Conservation (phyloP, 2,797 vertebrate genomes). For the Macropus fuliginosus region DNA sequence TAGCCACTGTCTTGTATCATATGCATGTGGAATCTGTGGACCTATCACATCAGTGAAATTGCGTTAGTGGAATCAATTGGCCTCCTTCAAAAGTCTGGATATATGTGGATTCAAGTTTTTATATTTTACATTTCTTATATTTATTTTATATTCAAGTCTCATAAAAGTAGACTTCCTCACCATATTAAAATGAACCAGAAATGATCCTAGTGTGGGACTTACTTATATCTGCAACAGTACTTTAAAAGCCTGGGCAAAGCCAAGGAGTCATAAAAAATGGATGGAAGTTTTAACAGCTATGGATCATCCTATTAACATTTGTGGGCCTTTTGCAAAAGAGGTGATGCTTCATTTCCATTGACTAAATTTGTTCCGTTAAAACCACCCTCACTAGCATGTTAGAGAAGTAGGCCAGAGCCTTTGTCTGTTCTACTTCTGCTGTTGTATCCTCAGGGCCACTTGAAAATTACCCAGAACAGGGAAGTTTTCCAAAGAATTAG, state of each 20-base stretch:
- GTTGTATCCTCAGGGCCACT: conserved; percentile 56
- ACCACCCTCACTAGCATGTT: conserved; percentile 58
- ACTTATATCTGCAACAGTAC: conserved; percentile 12
- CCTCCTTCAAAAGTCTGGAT: neutral
- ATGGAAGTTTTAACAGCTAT: conserved; percentile 39
- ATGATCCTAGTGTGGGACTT: conserved; percentile 17
- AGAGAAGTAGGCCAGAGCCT: conserved; percentile 47
- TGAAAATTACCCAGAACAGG: conserved; percentile 44
- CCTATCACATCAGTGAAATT: conserved; percentile 21
- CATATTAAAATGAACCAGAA: neutral
- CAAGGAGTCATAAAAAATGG: neutral
- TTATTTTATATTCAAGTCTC: neutral
- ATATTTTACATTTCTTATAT: neutral
- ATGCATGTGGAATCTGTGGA: conserved; percentile 38
- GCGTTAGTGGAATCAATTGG: conserved; percentile 9
- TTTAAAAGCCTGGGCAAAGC: conserved; percentile 41
- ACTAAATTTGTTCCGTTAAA: conserved; percentile 61
- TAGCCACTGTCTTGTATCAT: conserved; percentile 59
- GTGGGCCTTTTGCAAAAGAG: conserved; percentile 50
- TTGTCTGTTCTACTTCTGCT: conserved; percentile 20
- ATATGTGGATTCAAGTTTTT: neutral
- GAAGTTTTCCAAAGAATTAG: conserved; percentile 57
- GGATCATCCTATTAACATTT: conserved; percentile 30
- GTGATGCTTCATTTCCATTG: conserved; percentile 47
- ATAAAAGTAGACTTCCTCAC: neutral